phyloP scores from a whole-genome alignment of 2,113 vertebrate species.

The Jaculus jaculus region DNA sequence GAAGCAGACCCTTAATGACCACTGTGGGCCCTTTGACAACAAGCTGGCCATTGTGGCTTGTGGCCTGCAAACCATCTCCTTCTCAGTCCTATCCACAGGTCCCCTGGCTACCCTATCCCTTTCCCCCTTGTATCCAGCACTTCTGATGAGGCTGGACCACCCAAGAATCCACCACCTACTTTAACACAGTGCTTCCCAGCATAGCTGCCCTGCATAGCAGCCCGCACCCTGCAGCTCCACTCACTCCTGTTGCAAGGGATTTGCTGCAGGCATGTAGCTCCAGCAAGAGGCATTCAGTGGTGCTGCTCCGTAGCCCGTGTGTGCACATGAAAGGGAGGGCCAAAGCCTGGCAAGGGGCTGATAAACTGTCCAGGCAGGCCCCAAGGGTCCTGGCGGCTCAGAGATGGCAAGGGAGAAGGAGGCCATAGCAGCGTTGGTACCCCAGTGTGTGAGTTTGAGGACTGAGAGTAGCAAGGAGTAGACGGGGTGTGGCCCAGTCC shows the following conservation, averaged over 20 bases:
- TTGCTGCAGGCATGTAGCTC: not conserved
- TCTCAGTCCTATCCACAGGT: not conserved
- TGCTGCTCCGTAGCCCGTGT: too few species aligned
- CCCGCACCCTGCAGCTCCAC: not conserved
- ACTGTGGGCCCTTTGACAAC: rapidly evolving
- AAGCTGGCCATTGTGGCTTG: not conserved
- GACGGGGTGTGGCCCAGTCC: not conserved
- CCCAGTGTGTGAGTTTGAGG: not conserved
- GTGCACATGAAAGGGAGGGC: not conserved
- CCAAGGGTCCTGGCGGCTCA: rapidly evolving
- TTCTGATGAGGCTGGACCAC: not conserved
- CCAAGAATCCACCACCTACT: too few species aligned
- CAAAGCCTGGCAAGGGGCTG: rapidly evolving
- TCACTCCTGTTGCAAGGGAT: not conserved
- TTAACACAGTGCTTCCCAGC: not conserved
- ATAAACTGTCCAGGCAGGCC: not conserved
- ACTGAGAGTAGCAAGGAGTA: not conserved
- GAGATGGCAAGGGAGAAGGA: not conserved
- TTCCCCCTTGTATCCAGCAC: too few species aligned
- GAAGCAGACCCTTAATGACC: rapidly evolving
- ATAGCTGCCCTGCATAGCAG: not conserved
- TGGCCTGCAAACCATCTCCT: rapidly evolving
- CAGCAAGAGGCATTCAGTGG: not conserved
- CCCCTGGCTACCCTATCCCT: not conserved
- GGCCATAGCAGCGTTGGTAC: too few species aligned